Evolutionary conservation across 2,113 vertebrate species (phyloP), one percentile per base, ranked within the genome.

Genomic region (Rafetus swinhoei): DNA sequence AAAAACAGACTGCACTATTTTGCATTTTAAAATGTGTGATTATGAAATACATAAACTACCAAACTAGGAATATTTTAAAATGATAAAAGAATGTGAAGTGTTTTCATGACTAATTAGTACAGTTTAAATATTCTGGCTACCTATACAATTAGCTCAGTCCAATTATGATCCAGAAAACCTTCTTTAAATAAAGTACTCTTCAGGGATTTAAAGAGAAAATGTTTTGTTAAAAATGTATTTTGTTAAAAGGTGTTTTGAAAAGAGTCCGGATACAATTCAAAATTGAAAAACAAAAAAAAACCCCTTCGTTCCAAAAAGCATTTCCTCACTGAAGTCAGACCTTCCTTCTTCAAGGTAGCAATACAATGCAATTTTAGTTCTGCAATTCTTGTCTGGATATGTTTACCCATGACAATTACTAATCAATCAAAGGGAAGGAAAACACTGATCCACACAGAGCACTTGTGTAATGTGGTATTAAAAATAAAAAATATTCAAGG

Each of bases 361-460:
- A 14, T 19, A 69, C n/a, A 93, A 29, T 12, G 39, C 15, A n/a
- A 16, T 1, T 1, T 18, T 35, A 84, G 79, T 57, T 84, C 88
- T 79, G 52, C 35, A 88, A 60, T 45, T 85, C 0, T 45, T 45
- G 45, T 0, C 8, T 15, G 5, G 2, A 55, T 54, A 25, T 65
- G 21, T 6, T 81, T 85, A 55, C 50, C 79, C 54, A 54, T 16
- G 16, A 60, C 83, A 92, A 39, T n/a, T 85, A 76, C 14, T 62
- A 57, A 9, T 1, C 19, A 69, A 85, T 84, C 13, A 77, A 77
- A 77, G 74, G 39, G 39, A 77, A 25, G 35, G 39, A 77, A 50
- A 77, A 50, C 10, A 25, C 35, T 25, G 74, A 77, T 13, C 74
- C 13, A 50, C 74, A 50, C 22, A 25, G 39, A 77, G 22, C 50